Evolutionary conservation across 2,888 invertebrate genomes (phyloP).

Genomic region (Aricia artaxerxes): DNA sequence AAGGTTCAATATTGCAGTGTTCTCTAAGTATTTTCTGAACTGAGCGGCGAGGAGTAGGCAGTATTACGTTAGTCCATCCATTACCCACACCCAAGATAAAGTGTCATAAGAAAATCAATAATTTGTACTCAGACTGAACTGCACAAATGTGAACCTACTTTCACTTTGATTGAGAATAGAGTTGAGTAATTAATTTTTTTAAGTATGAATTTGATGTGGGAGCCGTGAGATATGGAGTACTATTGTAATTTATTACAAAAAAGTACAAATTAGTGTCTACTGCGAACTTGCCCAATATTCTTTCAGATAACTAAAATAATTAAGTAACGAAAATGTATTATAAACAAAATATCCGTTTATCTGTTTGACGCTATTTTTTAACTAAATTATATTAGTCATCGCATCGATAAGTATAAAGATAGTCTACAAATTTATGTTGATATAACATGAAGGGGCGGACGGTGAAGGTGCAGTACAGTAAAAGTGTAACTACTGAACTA

Average conservation of each 20-base stretch:
- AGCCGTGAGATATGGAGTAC: background rate
- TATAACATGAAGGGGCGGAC: background rate
- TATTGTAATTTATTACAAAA: background rate
- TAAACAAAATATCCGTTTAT: background rate
- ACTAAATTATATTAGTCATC: conserved; percentile 55
- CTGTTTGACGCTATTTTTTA: conserved; percentile 34
- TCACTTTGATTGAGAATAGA: background rate
- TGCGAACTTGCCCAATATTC: background rate
- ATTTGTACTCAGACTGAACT: conserved; percentile 39
- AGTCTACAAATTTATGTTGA: conserved; percentile 3
- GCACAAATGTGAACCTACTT: background rate
- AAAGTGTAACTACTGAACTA: conserved; percentile 41
- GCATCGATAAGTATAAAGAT: conserved; percentile 48
- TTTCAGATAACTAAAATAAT: background rate
- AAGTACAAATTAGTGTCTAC: background rate
- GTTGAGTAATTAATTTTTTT: background rate
- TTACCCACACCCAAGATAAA: conserved; percentile 38
- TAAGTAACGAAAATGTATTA: background rate
- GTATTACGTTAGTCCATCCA: conserved; percentile 31
- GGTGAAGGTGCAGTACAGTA: background rate
- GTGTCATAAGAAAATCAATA: conserved; percentile 48
- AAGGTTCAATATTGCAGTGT: background rate
- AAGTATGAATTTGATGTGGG: background rate
- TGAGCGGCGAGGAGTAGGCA: background rate
- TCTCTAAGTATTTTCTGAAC: background rate